Percentiles rank a stretch among this genome's conserved stretches.
These are phyloP conservation scores for Drosophila kokeensis DNA, from an alignment of 2,888 invertebrate genomes.

Conservation along the genomic window DNA sequence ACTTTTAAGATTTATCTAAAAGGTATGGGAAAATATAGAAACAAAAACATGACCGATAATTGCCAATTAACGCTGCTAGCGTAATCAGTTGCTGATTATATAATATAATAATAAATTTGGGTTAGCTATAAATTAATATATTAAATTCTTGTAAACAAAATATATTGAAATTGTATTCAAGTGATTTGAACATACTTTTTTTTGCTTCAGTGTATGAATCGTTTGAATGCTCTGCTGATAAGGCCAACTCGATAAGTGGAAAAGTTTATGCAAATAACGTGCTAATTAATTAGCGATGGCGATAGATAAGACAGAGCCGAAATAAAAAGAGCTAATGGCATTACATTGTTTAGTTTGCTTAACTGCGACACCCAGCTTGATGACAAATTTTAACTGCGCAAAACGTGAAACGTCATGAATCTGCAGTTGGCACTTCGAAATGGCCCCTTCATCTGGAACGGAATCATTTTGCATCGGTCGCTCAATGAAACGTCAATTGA, in stretches of 20 bases:
- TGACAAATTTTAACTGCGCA: slow-evolving; percentile 52
- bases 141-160: not conserved
- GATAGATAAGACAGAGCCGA: slow-evolving; percentile 48
- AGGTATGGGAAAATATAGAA: not conserved
- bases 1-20: not conserved
- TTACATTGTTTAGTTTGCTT: slow-evolving; percentile 1
- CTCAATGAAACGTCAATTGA: slow-evolving; percentile 66
- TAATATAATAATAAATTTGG: not conserved
- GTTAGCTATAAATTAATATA: not conserved
- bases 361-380: not conserved
- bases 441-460: not conserved
- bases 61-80: not conserved
- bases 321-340: slow-evolving; percentile 11
- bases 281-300: slow-evolving; percentile 70
- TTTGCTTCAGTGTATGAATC: slow-evolving; percentile 29
- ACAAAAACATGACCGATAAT: not conserved
- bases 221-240: slow-evolving; percentile 34
- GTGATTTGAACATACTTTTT: not conserved
- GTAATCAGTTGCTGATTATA: not conserved
- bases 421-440: slow-evolving; percentile 6
- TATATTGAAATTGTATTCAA: not conserved
- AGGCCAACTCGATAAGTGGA: slow-evolving; percentile 21
- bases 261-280: slow-evolving; percentile 44
- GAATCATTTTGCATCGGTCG: slow-evolving; percentile 15
- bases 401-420: slow-evolving; percentile 35